Evolutionary conservation across 1,140 invertebrate species (phyloP).

Genomic region (Bombus cullumanus): DNA sequence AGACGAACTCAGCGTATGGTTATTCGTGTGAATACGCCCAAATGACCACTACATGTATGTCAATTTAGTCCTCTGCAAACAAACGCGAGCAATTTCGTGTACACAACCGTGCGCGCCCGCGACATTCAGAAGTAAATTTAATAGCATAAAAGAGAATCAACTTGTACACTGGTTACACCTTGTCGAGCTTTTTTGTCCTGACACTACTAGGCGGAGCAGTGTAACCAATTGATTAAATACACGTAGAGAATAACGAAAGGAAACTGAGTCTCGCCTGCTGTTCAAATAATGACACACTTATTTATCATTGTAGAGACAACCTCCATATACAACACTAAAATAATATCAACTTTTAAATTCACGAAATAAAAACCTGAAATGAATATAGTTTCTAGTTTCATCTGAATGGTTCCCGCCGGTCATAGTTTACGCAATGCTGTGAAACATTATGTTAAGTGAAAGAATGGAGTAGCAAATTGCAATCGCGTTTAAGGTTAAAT

Average conservation of each 20-base stretch:
- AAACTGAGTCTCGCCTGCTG: neutral
- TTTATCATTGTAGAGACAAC: neutral
- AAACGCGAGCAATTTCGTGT: neutral
- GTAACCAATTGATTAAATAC: constrained; percentile 10
- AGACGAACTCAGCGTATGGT: constrained; percentile 40
- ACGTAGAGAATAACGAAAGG: too few relatives aligned
- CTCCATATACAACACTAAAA: neutral
- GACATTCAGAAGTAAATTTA: neutral
- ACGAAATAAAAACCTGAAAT: neutral
- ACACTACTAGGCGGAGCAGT: neutral
- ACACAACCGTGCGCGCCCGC: too few relatives aligned
- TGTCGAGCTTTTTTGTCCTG: too few relatives aligned
- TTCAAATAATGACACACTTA: neutral
- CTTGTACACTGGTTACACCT: neutral
- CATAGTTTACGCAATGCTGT: neutral
- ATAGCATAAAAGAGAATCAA: neutral
- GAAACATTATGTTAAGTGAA: neutral
- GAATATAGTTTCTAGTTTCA: neutral
- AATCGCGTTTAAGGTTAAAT: neutral
- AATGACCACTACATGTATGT: constrained; percentile 21
- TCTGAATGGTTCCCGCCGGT: neutral
- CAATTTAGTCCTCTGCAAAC: constrained; percentile 5
- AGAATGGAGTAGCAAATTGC: neutral
- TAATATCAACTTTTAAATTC: neutral
- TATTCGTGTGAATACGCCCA: constrained; percentile 54